Percentiles rank a stretch among this genome's conserved stretches.
These are phyloP conservation scores for Poecile atricapillus DNA, from an alignment of 2,113 vertebrate genomes.

Conservation along the genomic window DNA sequence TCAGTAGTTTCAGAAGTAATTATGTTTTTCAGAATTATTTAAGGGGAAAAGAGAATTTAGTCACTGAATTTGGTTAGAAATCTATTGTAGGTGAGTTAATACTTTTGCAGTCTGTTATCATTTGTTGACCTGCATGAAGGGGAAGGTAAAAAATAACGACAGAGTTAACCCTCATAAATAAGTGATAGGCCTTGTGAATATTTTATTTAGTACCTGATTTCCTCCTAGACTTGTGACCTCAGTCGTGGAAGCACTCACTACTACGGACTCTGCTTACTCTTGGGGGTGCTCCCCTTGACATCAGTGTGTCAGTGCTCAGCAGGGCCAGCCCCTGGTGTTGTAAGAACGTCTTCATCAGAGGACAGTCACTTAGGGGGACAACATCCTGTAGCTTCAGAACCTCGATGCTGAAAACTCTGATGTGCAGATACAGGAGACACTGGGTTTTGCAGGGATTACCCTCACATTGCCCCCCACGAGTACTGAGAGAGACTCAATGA, in stretches of 20 bases:
- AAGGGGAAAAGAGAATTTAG: slow-evolving; percentile 31
- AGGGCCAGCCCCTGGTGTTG: background rate
- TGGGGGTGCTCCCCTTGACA: background rate
- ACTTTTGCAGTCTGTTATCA: background rate
- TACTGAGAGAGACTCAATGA: background rate
- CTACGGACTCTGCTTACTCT: background rate
- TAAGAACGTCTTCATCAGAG: background rate
- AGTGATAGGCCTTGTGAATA: slow-evolving; percentile 2
- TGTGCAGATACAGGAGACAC: background rate
- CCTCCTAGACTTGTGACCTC: background rate
- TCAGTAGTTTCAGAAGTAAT: slow-evolving; percentile 54
- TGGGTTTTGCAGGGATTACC: background rate
- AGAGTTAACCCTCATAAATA: slow-evolving; percentile 34
- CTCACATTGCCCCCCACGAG: background rate
- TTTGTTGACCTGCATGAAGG: background rate
- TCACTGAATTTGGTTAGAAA: background rate
- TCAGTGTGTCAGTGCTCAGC: background rate
- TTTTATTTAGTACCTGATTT: slow-evolving; percentile 20
- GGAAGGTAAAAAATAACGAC: background rate
- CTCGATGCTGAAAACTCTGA: background rate
- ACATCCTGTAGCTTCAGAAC: background rate
- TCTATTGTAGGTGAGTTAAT: background rate
- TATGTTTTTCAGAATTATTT: slow-evolving; percentile 58
- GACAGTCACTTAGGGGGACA: background rate
- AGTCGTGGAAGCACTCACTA: background rate